Percentiles rank a stretch among this genome's conserved stretches.
Conservation (phyloP, 2,888 invertebrate genomes). For the Prostheceraeus crozeri region DNA sequence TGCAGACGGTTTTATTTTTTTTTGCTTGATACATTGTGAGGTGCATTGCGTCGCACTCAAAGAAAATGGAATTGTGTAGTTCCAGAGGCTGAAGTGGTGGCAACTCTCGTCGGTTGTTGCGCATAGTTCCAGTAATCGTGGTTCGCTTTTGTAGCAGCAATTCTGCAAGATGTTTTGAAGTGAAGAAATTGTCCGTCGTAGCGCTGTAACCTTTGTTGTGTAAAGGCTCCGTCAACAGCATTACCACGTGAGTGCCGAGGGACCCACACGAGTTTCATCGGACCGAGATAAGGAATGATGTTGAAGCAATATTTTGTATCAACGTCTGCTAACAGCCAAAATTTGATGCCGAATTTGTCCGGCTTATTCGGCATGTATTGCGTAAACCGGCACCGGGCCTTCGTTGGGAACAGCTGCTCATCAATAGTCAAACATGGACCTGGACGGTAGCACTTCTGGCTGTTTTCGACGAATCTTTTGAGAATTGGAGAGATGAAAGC, state of each 20-base stretch:
- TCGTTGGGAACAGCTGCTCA: conserved; percentile 20
- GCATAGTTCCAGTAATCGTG: conserved; percentile 23
- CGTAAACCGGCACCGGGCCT: conserved; percentile 7
- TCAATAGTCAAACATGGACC: conserved; percentile 18
- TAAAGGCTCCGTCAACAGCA: not conserved
- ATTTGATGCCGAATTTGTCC: conserved; percentile 21
- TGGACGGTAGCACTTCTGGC: conserved; percentile 1
- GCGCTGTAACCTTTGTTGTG: conserved; percentile 6
- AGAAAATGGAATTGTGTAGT: conserved; percentile 16
- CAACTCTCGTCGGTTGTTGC: conserved; percentile 19
- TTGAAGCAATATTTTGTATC: conserved; percentile 16
- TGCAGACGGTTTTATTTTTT: conserved; percentile 15
- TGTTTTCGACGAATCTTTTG: not conserved
- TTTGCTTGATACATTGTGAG: conserved; percentile 23
- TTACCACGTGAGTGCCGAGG: conserved; percentile 18
- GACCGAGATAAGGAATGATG: conserved; percentile 4
- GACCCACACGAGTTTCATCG: too few relatives aligned
- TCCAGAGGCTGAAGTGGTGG: conserved; percentile 6
- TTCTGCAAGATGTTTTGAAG: conserved; percentile 17
- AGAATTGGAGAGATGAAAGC: conserved; percentile 1
- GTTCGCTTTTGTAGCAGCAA: conserved; percentile 20
- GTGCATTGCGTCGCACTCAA: conserved; percentile 13
- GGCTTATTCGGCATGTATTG: conserved; percentile 17
- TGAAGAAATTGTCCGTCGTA: conserved; percentile 25
- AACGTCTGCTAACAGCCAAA: conserved; percentile 5